phyloP scores from a whole-genome alignment of 2,113 vertebrate species.

The Cygnus buccinator region DNA sequence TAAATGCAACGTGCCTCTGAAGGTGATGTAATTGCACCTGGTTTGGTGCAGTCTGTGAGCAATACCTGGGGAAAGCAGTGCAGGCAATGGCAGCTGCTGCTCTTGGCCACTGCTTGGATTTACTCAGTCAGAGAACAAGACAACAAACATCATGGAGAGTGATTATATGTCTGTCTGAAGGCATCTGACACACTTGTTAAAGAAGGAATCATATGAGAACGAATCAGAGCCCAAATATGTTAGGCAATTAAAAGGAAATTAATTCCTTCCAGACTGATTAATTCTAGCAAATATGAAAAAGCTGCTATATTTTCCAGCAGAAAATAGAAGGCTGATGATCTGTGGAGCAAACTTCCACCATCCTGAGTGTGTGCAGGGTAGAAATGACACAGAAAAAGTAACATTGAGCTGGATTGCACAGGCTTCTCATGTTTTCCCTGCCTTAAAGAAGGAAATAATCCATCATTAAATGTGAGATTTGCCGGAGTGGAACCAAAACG shows the following conservation, averaged over 20 bases:
- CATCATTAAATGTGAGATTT: neutral
- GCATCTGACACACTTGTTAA: neutral
- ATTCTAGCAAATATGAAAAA: constrained; percentile 27
- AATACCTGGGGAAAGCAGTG: neutral
- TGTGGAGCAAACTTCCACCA: neutral
- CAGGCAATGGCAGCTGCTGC: neutral
- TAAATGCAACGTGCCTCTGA: neutral
- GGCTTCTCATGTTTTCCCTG: neutral
- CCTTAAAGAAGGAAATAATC: neutral
- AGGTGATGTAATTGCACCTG: neutral
- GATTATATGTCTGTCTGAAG: neutral
- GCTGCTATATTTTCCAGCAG: neutral
- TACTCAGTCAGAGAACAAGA: neutral
- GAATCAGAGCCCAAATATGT: constrained; percentile 5
- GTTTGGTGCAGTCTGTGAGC: neutral
- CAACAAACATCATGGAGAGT: neutral
- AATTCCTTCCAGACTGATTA: constrained; percentile 29
- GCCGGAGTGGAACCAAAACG: neutral
- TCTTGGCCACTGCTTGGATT: neutral
- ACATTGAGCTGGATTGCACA: neutral
- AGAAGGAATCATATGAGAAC: neutral
- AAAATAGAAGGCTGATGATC: neutral
- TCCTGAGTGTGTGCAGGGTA: neutral
- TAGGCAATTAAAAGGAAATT: constrained; percentile 35
- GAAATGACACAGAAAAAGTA: neutral